These are phyloP conservation scores for Tadarida brasiliensis DNA, from an alignment of 2,797 vertebrate species.

Conservation along the genomic window DNA sequence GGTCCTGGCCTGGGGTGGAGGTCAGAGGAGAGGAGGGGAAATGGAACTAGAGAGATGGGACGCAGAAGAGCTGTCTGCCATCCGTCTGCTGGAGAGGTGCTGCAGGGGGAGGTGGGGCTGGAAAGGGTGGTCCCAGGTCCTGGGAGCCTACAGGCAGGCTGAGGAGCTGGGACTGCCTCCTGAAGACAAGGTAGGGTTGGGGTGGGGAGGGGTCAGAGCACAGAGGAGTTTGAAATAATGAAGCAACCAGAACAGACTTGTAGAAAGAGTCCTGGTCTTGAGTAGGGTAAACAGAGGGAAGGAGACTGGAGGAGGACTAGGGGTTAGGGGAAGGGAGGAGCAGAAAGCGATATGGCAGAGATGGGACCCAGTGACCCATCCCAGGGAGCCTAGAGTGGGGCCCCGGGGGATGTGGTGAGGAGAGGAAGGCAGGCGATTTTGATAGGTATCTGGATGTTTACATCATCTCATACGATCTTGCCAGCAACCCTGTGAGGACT, in stretches of 20 bases:
- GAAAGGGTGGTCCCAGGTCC: neutral
- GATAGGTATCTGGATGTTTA: neutral
- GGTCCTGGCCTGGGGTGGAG: neutral
- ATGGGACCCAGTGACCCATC: neutral
- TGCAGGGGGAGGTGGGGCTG: neutral
- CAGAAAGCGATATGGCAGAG: neutral
- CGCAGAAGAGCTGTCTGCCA: neutral
- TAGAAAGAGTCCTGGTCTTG: neutral
- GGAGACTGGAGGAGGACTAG: neutral
- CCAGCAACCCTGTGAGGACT: neutral
- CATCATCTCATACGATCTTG: rapidly evolving
- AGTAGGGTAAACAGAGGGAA: neutral
- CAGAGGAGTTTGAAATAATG: neutral
- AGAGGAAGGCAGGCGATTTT: neutral
- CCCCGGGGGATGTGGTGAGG: neutral
- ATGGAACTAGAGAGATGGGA: neutral
- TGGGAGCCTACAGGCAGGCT: neutral
- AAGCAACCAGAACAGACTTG: neutral
- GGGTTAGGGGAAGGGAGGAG: constrained; percentile 56
- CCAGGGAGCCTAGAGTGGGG: neutral
- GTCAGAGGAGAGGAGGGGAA: neutral
- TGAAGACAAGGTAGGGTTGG: neutral
- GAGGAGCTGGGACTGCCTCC: neutral
- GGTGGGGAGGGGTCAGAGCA: neutral
- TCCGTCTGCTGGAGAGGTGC: neutral